Percentiles rank a stretch among this genome's conserved stretches.
phyloP scores from a whole-genome alignment of 1,140 invertebrate species.

The Hycleus cichorii region DNA sequence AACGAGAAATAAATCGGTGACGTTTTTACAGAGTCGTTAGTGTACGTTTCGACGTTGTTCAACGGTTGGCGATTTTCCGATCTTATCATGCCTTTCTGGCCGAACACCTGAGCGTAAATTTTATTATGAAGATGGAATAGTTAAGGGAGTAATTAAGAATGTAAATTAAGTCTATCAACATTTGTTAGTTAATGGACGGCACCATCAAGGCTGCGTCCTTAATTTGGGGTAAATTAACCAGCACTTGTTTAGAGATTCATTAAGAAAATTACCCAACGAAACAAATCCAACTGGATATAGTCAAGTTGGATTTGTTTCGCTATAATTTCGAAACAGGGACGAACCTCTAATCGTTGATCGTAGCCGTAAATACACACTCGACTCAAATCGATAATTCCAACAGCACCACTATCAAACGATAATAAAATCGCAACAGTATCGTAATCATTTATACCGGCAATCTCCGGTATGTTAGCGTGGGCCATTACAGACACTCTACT shows the following conservation, averaged over 20 bases:
- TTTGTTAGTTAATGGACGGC: no score
- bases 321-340: no score
- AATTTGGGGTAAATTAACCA: no score
- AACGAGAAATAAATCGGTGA: conserved; percentile 58
- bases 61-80: conserved; percentile 51
- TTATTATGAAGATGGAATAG: no score
- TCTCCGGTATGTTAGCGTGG: conserved; percentile 50
- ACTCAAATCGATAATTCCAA: conserved; percentile 58
- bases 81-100: conserved; percentile 40
- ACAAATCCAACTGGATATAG: no score
- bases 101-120: background rate
- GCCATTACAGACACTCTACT: conserved; percentile 48
- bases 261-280: no score
- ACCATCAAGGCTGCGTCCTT: no score
- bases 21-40: conserved; percentile 40
- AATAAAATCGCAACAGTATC: conserved; percentile 58
- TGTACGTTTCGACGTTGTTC: conserved; percentile 41
- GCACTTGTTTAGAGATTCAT: no score
- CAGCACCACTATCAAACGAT: conserved; percentile 55
- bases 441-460: conserved; percentile 53
- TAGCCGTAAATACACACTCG: conserved; percentile 58
- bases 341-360: conserved; percentile 61
- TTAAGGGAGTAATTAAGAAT: no score
- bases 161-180: no score
- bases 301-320: no score